phyloP scores from a whole-genome alignment of 2,113 vertebrate genomes.

The Parus major region DNA sequence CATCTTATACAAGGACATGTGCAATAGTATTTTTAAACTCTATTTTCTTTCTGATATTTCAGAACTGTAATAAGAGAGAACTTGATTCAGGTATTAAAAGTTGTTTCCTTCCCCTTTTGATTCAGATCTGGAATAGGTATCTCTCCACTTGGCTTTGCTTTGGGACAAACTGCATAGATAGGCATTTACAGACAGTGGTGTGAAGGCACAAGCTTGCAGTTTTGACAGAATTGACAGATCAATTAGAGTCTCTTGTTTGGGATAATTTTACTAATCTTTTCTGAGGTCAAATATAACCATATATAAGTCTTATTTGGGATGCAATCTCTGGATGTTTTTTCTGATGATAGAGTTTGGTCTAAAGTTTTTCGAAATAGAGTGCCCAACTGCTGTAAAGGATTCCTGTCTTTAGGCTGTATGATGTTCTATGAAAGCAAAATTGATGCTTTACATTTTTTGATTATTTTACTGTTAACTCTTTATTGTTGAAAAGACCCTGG shows the following conservation, averaged over 20 bases:
- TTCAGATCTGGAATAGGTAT: not conserved
- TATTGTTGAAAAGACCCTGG: not conserved
- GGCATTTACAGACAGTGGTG: not conserved
- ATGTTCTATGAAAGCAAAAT: not conserved
- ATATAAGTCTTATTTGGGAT: not conserved
- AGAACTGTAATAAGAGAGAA: not conserved
- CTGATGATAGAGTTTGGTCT: not conserved
- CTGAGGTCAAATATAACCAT: not conserved
- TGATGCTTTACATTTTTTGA: not conserved
- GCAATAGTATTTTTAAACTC: not conserved
- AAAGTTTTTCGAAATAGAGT: not conserved
- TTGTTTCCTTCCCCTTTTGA: not conserved
- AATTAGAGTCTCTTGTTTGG: not conserved
- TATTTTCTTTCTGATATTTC: not conserved
- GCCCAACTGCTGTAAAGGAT: not conserved
- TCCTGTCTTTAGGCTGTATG: not conserved
- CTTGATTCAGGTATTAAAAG: not conserved
- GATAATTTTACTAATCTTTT: not conserved
- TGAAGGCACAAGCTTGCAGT: not conserved
- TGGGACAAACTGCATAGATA: not conserved
- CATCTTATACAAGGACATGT: not conserved
- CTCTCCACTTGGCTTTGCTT: not conserved
- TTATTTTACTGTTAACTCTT: not conserved
- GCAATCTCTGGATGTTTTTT: not conserved
- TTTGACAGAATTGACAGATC: not conserved